These are phyloP conservation scores for Halichoerus grypus DNA, from an alignment of 2,113 vertebrate species.

Conservation along the genomic window DNA sequence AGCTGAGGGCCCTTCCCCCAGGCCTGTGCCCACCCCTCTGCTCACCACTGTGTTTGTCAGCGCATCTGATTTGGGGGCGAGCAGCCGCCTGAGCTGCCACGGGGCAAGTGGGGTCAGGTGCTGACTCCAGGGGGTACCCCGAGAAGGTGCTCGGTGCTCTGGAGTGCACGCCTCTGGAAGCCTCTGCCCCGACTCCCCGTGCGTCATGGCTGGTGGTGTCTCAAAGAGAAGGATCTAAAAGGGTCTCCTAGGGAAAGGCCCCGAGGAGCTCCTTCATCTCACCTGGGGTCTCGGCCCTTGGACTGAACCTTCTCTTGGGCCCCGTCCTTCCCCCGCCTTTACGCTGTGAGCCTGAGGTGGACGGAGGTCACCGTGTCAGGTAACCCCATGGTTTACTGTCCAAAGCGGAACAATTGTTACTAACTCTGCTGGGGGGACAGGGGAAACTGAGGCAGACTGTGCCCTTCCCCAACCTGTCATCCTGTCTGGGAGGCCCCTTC, in stretches of 20 bases:
- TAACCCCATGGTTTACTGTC: too few species aligned
- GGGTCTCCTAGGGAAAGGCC: neutral
- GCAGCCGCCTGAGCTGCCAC: rapidly evolving
- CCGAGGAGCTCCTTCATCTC: neutral
- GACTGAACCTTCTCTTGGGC: rapidly evolving
- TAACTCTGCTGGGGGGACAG: neutral
- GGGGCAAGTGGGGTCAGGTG: neutral
- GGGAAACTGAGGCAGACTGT: neutral
- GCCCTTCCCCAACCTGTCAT: neutral
- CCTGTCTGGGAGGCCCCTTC: neutral
- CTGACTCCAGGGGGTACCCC: neutral
- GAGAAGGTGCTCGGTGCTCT: rapidly evolving
- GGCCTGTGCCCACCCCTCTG: neutral
- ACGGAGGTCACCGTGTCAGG: neutral
- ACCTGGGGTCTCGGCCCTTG: rapidly evolving
- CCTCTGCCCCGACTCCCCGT: neutral
- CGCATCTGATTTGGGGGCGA: neutral
- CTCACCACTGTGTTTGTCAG: neutral
- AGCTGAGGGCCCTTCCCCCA: neutral
- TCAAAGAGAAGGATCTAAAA: neutral
- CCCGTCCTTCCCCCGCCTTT: neutral
- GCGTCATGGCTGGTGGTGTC: neutral
- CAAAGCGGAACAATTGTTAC: neutral
- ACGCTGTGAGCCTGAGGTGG: neutral
- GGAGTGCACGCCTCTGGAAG: neutral